These are phyloP conservation scores for Papilio polytes DNA, from an alignment of 1,140 invertebrate genomes.

Conservation along the genomic window DNA sequence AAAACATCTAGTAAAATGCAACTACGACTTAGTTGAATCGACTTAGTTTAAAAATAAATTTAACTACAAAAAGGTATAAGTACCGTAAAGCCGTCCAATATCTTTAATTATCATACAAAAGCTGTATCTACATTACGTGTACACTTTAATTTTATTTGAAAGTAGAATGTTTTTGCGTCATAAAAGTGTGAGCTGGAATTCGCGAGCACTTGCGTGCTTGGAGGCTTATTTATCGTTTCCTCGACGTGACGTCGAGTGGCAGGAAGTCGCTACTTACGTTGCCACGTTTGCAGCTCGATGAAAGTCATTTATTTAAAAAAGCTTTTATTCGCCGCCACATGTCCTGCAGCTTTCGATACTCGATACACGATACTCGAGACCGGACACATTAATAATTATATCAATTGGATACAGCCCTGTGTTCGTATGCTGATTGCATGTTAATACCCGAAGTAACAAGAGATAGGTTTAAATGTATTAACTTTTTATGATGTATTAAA, in stretches of 20 bases:
- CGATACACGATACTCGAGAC: not conserved
- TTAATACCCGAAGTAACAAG: not conserved
- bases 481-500: not conserved
- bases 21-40: too few relatives aligned
- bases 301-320: slow-evolving; percentile 49
- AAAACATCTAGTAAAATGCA: too few relatives aligned
- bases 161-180: not conserved
- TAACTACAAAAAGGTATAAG: not conserved
- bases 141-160: not conserved
- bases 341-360: slow-evolving; percentile 26
- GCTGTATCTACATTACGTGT: not conserved
- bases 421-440: not conserved
- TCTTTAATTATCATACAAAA: not conserved
- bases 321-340: slow-evolving; percentile 46
- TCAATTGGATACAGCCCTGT: not conserved
- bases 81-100: not conserved
- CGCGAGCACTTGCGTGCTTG: not conserved
- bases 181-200: not conserved
- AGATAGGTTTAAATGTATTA: not conserved
- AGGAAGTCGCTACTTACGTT: slow-evolving; percentile 58
- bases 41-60: not conserved
- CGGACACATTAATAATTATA: slow-evolving; percentile 30
- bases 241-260: slow-evolving; percentile 45
- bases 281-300: slow-evolving; percentile 46
- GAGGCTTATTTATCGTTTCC: slow-evolving; percentile 1